Conservation (phyloP, 2,797 vertebrate species). For the Hippoglossus hippoglossus region DNA sequence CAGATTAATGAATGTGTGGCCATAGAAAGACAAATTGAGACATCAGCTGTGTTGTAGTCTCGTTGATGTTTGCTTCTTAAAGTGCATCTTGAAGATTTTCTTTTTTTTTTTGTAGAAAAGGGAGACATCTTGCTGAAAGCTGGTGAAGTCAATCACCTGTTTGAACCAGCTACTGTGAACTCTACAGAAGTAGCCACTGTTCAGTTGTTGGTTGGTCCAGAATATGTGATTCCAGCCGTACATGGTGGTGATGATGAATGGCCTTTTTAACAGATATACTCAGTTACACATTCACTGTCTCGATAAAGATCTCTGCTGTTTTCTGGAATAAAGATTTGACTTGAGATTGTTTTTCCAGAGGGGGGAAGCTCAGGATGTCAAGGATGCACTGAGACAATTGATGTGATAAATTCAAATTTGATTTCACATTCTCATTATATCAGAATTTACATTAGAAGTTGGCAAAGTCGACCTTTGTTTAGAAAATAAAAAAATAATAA, state of each 20-base stretch:
- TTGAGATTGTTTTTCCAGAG: neutral
- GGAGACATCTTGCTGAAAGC: neutral
- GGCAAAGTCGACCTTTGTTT: conserved; percentile 2
- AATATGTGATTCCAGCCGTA: neutral
- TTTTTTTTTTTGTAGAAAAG: neutral
- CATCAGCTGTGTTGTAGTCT: neutral
- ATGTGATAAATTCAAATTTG: neutral
- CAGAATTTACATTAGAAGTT: conserved; percentile 1
- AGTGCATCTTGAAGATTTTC: neutral
- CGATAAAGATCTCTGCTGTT: neutral
- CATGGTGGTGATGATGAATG: neutral
- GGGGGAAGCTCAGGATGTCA: neutral
- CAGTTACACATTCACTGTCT: neutral
- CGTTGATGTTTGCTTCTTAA: neutral
- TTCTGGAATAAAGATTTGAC: neutral
- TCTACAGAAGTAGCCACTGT: conserved; percentile 13
- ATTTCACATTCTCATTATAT: neutral
- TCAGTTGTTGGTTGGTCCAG: conserved; percentile 18
- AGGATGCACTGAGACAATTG: neutral
- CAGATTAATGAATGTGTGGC: neutral
- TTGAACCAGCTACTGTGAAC: neutral
- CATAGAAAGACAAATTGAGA: neutral
- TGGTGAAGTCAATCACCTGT: neutral
- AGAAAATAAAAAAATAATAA: neutral
- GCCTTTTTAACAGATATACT: neutral